Evolutionary conservation across 1,140 invertebrate genomes (phyloP), one percentile per base, ranked within the genome.

Genomic region (Intoshia linei): DNA sequence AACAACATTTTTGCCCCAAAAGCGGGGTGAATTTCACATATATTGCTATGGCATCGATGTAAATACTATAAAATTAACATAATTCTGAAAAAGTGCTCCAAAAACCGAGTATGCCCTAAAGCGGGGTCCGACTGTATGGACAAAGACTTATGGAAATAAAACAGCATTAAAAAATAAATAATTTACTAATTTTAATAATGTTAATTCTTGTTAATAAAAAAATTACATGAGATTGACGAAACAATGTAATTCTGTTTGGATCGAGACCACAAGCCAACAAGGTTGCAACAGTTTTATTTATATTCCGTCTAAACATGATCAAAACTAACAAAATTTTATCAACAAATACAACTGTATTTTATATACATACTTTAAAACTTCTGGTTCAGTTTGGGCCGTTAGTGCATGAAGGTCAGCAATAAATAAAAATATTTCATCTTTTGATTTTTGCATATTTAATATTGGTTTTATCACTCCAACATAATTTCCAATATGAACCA

Each of bases 401-500:
- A 92, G 73, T 0, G 84, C 71, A 61, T 95, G 87, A 40, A 92
- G 61, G 61, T 98, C 87, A 4, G 74, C 87, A 47, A 98, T 71
- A 46, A 73, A 73, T 34, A 73, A 66, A 40, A 81, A 66, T 0
- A 77, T 42, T 25, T 41, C 31, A n/a, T 21, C 27, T 19, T 41
- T 62, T 11, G 62, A 59, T 21, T 84, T 62, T 59, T 92, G 83
- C 18, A 83, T 50, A 14, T 70, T 55, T 5, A 74, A 63, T 73
- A 81, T 93, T 50, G 71, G 70, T 37, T 68, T 62, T 29, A 95
- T 68, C 0, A 77, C 81, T 30, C 83, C 83, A 47, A 92, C 68
- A 59, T 93, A 95, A 62, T 95, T 95, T 2, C 87, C 87, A 32
- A 95, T 60, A 59, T 98, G 87, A 30, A 87, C 59, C 4, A 67